These are phyloP conservation scores for Pseudachorutes palmiensis DNA, from an alignment of 1,140 invertebrate species.

Conservation along the genomic window DNA sequence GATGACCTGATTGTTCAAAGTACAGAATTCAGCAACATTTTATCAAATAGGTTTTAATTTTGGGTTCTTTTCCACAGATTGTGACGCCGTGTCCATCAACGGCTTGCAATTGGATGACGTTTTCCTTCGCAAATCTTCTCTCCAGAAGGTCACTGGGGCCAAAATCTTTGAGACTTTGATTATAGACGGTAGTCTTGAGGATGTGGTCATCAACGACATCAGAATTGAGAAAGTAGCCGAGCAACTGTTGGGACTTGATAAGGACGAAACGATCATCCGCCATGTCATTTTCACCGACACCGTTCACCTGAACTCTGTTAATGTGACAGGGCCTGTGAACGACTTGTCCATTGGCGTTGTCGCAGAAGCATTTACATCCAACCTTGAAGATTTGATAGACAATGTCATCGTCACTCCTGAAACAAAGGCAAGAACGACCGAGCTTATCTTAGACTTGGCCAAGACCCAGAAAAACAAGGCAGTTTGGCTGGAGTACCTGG, in stretches of 20 bases:
- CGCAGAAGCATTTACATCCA: background rate
- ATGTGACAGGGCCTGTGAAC: background rate
- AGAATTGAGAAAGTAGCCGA: background rate
- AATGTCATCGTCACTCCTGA: background rate
- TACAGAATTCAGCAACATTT: no score
- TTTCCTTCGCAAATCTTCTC: background rate
- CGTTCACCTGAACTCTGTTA: background rate
- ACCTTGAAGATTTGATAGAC: background rate
- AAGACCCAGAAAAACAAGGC: background rate
- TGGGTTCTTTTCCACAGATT: background rate
- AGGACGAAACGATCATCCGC: constrained; percentile 7
- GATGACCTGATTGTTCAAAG: background rate
- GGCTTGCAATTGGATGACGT: background rate
- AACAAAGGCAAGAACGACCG: background rate
- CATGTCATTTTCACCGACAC: constrained; percentile 5
- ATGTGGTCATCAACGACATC: background rate
- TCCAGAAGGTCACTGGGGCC: background rate
- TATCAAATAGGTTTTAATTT: no score
- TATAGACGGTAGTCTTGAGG: background rate
- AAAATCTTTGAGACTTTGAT: background rate
- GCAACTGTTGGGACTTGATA: background rate
- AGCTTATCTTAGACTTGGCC: background rate
- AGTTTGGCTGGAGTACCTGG: background rate
- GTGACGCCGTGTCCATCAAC: background rate
- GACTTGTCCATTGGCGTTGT: background rate